These are phyloP conservation scores for Chrysodeixis includens DNA, from an alignment of 2,888 invertebrate species.

Conservation along the genomic window DNA sequence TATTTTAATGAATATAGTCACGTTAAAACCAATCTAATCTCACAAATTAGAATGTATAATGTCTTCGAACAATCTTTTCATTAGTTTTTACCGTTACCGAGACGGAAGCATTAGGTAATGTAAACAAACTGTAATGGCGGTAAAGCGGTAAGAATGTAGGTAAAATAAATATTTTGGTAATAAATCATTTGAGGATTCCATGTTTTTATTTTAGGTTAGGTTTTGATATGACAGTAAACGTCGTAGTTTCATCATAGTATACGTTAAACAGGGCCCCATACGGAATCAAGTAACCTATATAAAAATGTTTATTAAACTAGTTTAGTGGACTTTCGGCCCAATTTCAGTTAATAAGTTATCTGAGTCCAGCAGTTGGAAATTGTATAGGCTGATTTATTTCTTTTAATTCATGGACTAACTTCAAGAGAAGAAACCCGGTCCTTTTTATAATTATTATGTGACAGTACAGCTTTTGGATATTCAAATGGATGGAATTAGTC, in stretches of 20 bases:
- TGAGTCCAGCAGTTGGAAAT: no score
- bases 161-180: slow-evolving; percentile 56
- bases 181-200: slow-evolving; percentile 51
- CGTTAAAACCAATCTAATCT: not conserved
- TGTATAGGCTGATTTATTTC: no score
- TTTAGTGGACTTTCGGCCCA: not conserved
- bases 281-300: no score
- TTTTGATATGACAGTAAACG: slow-evolving; percentile 8
- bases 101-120: slow-evolving; percentile 46
- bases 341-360: no score
- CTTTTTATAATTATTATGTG: no score
- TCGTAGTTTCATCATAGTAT: not conserved
- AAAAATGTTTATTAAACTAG: no score
- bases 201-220: slow-evolving; percentile 14
- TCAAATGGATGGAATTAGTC: no score
- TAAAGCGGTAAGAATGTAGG: slow-evolving; percentile 40
- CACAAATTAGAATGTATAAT: slow-evolving; percentile 9
- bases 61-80: slow-evolving; percentile 17
- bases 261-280: not conserved
- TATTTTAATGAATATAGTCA: not conserved
- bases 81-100: slow-evolving; percentile 52
- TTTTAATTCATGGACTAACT: no score
- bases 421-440: no score
- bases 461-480: no score
- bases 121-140: slow-evolving; percentile 38